Percentiles rank a stretch among this genome's conserved stretches.
Conservation (phyloP, 37 sponge, comb jelly and placozoan genomes). For the Eunapius fragilis region DNA sequence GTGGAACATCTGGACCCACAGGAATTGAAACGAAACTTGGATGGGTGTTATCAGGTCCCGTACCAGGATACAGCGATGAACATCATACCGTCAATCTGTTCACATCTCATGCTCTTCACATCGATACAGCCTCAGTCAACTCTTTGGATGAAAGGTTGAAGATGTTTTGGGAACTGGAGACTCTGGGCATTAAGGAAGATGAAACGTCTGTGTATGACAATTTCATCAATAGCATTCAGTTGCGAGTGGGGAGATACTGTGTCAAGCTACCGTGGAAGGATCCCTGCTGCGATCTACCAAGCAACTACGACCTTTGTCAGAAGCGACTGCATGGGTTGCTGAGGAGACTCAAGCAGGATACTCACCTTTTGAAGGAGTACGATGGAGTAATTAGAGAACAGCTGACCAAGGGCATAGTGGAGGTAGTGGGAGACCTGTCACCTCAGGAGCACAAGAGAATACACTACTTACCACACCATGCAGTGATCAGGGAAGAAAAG, state of each 20-base stretch:
- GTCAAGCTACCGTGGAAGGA: conserved; percentile 42
- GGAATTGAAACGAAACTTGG: conserved; percentile 24
- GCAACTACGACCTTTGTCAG: conserved; percentile 18
- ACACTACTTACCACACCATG: conserved; percentile 48
- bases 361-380: conserved; percentile 15
- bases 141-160: conserved; percentile 18
- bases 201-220: not conserved
- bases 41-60: conserved; percentile 45
- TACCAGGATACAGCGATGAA: not conserved
- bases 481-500: conserved; percentile 18
- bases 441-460: not conserved
- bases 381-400: conserved; percentile 31
- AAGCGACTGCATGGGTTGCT: conserved; percentile 13
- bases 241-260: conserved; percentile 12
- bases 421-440: conserved; percentile 9
- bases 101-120: conserved; percentile 15
- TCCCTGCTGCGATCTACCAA: conserved; percentile 8
- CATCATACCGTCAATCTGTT: not conserved
- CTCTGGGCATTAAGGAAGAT: conserved; percentile 27
- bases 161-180: conserved; percentile 32
- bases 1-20: not conserved
- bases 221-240: conserved; percentile 4
- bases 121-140: not conserved
- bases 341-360: conserved; percentile 5
- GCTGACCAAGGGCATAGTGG: conserved; percentile 25